Evolutionary conservation across 2,113 vertebrate species (phyloP).

Genomic region (Himantopus leucocephalus): DNA sequence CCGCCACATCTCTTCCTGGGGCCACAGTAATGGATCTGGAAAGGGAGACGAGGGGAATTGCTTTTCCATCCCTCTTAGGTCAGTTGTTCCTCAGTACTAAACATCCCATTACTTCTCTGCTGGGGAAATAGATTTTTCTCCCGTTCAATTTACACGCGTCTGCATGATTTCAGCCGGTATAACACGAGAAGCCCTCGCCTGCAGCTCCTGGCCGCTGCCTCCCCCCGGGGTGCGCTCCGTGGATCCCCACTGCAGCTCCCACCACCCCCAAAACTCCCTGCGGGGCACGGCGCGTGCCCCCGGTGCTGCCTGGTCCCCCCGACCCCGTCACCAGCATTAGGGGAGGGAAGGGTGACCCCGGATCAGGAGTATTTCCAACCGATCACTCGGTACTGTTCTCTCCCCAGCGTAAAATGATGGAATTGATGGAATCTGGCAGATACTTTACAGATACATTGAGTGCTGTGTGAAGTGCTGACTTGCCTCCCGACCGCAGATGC

Average conservation of each 20-base stretch:
- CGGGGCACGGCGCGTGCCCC: neutral
- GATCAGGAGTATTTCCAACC: neutral
- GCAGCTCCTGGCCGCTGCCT: neutral
- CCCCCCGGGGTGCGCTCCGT: neutral
- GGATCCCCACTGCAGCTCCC: neutral
- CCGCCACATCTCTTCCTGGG: no score
- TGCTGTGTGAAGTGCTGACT: neutral
- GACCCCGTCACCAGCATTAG: accelerated
- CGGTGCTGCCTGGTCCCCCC: accelerated
- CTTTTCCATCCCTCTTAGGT: neutral
- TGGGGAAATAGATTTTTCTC: neutral
- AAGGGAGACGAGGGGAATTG: neutral
- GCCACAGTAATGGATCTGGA: neutral
- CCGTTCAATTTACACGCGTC: accelerated
- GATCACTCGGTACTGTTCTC: accelerated
- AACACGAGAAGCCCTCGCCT: neutral
- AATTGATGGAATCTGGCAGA: neutral
- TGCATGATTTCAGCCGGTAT: neutral
- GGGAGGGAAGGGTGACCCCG: no score
- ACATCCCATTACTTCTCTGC: neutral
- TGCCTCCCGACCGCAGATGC: neutral
- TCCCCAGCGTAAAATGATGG: neutral
- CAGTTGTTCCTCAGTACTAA: neutral
- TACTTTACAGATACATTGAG: neutral
- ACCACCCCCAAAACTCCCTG: neutral